Conservation (phyloP, 2,888 invertebrate genomes). For the Philaethria dido region DNA sequence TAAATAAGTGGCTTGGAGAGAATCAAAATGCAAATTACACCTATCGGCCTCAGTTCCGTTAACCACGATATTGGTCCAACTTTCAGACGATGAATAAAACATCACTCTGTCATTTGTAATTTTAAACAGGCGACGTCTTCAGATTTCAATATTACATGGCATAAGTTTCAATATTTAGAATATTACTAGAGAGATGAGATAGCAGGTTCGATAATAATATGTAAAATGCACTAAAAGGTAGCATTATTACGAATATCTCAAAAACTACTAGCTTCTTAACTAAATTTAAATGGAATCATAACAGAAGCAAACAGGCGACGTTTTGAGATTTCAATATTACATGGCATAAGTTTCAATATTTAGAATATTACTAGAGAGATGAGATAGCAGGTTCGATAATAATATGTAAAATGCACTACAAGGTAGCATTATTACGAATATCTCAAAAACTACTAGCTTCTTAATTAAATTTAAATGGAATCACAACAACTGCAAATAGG, state of each 20-base stretch:
- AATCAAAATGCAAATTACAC: conserved; percentile 49
- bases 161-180: conserved; percentile 30
- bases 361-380: background rate
- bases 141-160: conserved; percentile 52
- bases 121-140: conserved; percentile 69
- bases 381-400: background rate
- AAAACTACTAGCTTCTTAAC: too few relatives aligned
- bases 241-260: too few relatives aligned
- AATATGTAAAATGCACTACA: background rate
- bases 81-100: conserved; percentile 71
- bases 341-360: conserved; percentile 33
- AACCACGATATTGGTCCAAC: conserved; percentile 55
- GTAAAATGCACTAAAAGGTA: background rate
- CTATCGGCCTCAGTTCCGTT: conserved; percentile 43
- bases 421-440: too few relatives aligned
- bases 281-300: too few relatives aligned
- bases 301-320: conserved; percentile 67
- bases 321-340: conserved; percentile 59
- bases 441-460: too few relatives aligned
- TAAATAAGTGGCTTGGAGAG: conserved; percentile 30
- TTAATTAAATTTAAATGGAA: too few relatives aligned
- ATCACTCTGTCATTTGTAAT: conserved; percentile 71
- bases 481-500: too few relatives aligned
- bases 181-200: background rate
- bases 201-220: background rate